Evolutionary conservation across 2,113 vertebrate genomes (phyloP), one percentile per base, ranked within the genome.

Genomic region (Ochotona curzoniae): DNA sequence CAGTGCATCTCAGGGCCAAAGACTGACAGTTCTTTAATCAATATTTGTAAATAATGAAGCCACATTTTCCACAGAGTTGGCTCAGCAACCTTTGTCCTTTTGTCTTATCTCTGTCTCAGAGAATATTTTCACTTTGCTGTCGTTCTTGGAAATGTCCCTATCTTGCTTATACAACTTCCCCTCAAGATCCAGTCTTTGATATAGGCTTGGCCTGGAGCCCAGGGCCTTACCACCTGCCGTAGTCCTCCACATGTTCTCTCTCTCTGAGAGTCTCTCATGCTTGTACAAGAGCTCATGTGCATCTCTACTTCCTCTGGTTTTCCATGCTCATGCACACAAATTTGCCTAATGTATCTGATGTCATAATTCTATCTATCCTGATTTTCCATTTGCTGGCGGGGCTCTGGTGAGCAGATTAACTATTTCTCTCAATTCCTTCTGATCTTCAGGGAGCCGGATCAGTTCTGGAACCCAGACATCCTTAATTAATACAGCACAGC

Each of bases 401-500:
- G 23, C 60, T 85, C 4, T 6, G 51, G 30, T 49, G 75, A 91
- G 47, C 13, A 66, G 2, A 7, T 44, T 35, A 32, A 32, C 26
- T 21, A 1, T 64, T n/a, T 67, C 81, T 88, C 5, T 14, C 51
- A 26, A 10, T 64, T n/a, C 17, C 74, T 81, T 44, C 26, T n/a
- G 3, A 21, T 73, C 44, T 74, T 67, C 61, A 54, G 51, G 28
- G 78, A 57, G 61, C 26, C 71, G 35, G 25, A 35, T 87, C 91
- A 26, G 69, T 66, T 83, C 74, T 88, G 82, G 89, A 69, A 60
- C 60, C 38, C 87, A 76, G 81, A 83, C 63, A 49, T 30, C 54
- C 69, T 94, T 89, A 83, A 91, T 79, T 71, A 78, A 28, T 60
- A 57, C 38, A 63, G 67, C 76, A 89, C 78, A 66, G 18, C 38